Evolutionary conservation across 2,113 vertebrate genomes (phyloP).

Genomic region (Bufo gargarizans): DNA sequence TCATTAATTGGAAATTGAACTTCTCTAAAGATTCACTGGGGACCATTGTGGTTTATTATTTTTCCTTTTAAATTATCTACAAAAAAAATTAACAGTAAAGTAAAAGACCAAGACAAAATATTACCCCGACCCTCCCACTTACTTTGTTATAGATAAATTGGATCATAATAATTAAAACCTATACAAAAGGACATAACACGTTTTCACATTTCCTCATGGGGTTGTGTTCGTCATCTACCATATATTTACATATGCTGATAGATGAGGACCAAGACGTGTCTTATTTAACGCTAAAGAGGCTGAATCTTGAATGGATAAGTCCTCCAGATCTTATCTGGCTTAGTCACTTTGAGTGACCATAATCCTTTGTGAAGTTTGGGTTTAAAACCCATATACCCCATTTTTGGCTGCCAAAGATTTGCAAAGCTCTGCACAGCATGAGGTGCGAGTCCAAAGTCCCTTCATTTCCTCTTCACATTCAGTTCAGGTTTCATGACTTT

Average conservation of each 20-base stretch:
- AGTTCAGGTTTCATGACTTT: constrained; percentile 43
- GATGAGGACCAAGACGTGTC: background rate
- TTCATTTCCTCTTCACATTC: constrained; percentile 60
- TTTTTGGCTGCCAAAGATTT: constrained; percentile 36
- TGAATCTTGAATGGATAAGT: constrained; percentile 47
- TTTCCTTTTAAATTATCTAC: constrained; percentile 48
- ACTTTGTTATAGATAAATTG: constrained; percentile 19
- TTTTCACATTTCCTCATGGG: constrained; percentile 29
- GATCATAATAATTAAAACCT: constrained; percentile 40
- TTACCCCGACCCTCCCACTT: constrained; percentile 43
- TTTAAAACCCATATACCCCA: constrained; percentile 51
- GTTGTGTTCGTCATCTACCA: background rate
- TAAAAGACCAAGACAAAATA: constrained; percentile 40
- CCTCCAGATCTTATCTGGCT: constrained; percentile 57
- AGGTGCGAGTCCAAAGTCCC: constrained; percentile 46
- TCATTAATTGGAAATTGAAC: background rate
- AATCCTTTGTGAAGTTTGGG: constrained; percentile 32
- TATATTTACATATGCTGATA: background rate
- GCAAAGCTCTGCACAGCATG: constrained; percentile 31
- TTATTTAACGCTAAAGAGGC: constrained; percentile 26
- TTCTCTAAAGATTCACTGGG: background rate
- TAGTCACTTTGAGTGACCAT: constrained; percentile 53
- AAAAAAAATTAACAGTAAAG: constrained; percentile 4
- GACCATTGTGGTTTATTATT: background rate
- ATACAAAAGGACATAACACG: constrained; percentile 37